Conservation (phyloP, 2,888 invertebrate species). For the Brachyptera risi region DNA sequence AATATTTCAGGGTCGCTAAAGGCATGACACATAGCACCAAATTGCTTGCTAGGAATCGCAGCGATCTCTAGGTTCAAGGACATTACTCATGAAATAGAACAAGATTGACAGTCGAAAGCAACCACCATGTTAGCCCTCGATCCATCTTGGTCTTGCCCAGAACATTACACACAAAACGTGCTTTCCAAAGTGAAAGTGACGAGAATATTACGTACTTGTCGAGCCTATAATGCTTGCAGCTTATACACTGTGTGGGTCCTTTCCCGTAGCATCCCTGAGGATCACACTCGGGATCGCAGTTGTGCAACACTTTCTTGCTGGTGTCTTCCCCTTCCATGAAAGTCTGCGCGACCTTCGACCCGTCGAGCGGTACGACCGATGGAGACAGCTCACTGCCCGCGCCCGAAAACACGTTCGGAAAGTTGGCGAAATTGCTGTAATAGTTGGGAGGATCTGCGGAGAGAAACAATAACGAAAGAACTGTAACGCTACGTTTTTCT, state of each 20-base stretch:
- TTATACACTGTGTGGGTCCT: conserved; percentile 78
- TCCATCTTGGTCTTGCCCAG: too few species aligned
- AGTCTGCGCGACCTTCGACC: conserved; percentile 42
- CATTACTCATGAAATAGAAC: too few species aligned
- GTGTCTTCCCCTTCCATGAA: conserved; percentile 33
- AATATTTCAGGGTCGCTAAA: too few species aligned
- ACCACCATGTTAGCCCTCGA: too few species aligned
- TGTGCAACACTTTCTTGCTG: conserved; percentile 50
- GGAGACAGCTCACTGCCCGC: conserved; percentile 76
- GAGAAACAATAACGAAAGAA: too few species aligned
- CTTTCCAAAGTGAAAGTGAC: not conserved
- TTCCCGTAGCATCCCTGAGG: conserved; percentile 81
- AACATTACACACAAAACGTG: too few species aligned
- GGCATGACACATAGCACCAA: too few species aligned
- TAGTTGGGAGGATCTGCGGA: not conserved
- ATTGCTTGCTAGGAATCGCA: too few species aligned
- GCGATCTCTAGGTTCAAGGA: too few species aligned
- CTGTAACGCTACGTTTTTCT: too few species aligned
- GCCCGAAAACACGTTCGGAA: conserved; percentile 70
- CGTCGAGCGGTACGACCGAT: conserved; percentile 69
- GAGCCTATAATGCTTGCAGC: conserved; percentile 73
- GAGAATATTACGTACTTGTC: conserved; percentile 58
- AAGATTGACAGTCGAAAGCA: too few species aligned
- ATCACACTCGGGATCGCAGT: conserved; percentile 80
- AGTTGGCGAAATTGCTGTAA: conserved; percentile 59